Conservation (phyloP, 1,140 invertebrate genomes). For the Euwallacea similis region DNA sequence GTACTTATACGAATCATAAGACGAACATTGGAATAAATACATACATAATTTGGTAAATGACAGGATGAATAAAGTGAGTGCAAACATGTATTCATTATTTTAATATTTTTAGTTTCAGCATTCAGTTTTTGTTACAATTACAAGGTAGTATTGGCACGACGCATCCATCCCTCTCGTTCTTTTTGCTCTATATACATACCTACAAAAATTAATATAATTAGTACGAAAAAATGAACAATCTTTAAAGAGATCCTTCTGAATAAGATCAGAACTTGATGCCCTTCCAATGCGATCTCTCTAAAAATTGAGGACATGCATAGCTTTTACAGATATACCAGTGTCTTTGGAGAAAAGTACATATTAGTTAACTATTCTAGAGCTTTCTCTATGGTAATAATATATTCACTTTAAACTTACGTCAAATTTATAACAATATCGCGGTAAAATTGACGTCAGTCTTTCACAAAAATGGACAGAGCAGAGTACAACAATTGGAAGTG, state of each 20-base stretch:
- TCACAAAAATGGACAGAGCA: constrained; percentile 39
- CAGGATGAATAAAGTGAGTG: constrained; percentile 24
- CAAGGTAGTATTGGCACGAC: constrained; percentile 39
- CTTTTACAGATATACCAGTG: constrained; percentile 20
- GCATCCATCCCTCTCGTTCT: constrained; percentile 19
- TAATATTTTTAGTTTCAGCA: constrained; percentile 27
- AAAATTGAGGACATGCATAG: not conserved
- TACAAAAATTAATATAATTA: constrained; percentile 30
- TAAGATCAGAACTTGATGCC: not conserved
- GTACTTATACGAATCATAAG: constrained; percentile 25
- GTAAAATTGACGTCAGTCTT: constrained; percentile 40
- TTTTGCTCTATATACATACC: constrained; percentile 38
- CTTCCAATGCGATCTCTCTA: too few relatives aligned
- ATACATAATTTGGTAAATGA: not conserved
- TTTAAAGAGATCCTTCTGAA: not conserved
- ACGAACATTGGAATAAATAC: constrained; percentile 21
- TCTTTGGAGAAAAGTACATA: constrained; percentile 21
- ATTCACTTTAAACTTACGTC: constrained; percentile 35
- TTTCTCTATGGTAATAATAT: constrained; percentile 15
- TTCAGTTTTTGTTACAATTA: constrained; percentile 39
- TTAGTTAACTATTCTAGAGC: constrained; percentile 7
- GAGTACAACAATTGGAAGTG: not conserved
- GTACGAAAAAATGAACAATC: not conserved
- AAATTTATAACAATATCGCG: constrained; percentile 27
- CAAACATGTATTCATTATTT: constrained; percentile 31